Evolutionary conservation across 2,797 vertebrate species (phyloP).

Genomic region (Acanthis flammea): DNA sequence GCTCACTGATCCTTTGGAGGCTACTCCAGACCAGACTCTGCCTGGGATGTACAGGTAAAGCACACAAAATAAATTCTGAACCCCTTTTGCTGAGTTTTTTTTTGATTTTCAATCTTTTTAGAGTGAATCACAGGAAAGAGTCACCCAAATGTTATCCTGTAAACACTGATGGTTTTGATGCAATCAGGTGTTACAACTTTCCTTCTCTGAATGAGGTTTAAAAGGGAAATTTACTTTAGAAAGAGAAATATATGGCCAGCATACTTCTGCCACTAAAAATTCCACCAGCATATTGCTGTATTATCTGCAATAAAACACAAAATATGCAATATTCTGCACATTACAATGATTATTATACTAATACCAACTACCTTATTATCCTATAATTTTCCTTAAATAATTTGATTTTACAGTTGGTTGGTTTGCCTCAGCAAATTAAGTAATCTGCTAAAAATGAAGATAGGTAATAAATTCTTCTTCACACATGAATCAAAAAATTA

Average conservation of each 20-base stretch:
- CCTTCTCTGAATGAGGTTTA: neutral
- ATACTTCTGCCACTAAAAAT: neutral
- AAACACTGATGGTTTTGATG: neutral
- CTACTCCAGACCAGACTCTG: neutral
- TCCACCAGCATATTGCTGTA: neutral
- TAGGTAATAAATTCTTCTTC: neutral
- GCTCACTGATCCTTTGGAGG: neutral
- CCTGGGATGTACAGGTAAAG: neutral
- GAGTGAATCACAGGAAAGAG: neutral
- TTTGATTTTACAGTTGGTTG: conserved; percentile 40
- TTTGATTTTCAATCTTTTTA: neutral
- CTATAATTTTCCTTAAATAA: conserved; percentile 42
- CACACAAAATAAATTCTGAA: neutral
- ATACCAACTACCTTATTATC: conserved; percentile 3
- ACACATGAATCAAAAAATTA: neutral
- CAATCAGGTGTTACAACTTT: neutral
- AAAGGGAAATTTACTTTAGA: neutral
- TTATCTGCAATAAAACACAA: neutral
- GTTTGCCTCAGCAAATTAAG: conserved; percentile 17
- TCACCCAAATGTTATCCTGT: neutral
- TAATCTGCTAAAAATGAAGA: neutral
- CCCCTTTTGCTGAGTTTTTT: neutral
- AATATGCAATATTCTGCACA: neutral
- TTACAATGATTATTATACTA: neutral
- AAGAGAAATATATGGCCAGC: neutral